phyloP scores from a whole-genome alignment of 1,140 invertebrate species.

The Drosophila insularis region DNA sequence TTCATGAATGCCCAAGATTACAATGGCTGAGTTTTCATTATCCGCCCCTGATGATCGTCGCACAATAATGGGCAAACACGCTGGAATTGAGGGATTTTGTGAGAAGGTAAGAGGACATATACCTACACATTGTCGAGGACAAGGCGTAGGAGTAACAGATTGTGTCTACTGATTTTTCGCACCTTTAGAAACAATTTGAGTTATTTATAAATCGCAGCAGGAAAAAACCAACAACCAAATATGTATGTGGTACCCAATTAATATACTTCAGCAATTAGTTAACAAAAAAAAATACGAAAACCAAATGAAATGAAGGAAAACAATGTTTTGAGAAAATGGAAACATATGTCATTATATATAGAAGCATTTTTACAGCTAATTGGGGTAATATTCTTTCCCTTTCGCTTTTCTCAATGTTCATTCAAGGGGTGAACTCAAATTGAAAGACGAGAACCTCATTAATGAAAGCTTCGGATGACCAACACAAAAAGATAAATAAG shows the following conservation, averaged over 20 bases:
- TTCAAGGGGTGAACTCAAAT: constrained; percentile 23
- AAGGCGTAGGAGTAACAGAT: constrained; percentile 1
- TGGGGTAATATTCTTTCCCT: constrained; percentile 30
- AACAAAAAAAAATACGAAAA: constrained; percentile 27
- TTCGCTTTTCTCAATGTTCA: constrained; percentile 20
- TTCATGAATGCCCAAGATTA: constrained; percentile 45
- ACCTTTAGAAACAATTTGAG: constrained; percentile 47
- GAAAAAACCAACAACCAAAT: not conserved
- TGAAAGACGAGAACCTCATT: constrained; percentile 58
- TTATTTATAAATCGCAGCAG: constrained; percentile 43
- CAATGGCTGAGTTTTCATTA: constrained; percentile 48
- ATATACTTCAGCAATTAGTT: constrained; percentile 29
- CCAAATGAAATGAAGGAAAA: constrained; percentile 12
- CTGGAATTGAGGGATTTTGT: constrained; percentile 24
- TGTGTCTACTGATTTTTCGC: constrained; percentile 62
- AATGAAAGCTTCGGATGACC: constrained; percentile 53
- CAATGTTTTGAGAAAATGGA: constrained; percentile 44
- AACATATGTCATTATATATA: constrained; percentile 57
- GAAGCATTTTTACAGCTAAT: constrained; percentile 65
- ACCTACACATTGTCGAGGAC: too few relatives aligned
- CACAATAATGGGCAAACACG: constrained; percentile 70
- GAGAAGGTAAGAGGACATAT: constrained; percentile 17
- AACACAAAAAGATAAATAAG: constrained; percentile 2
- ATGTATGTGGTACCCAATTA: constrained; percentile 21
- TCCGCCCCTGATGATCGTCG: constrained; percentile 70